Evolutionary conservation across 2,113 vertebrate species (phyloP).

Genomic region (Neopipo cinnamomea): DNA sequence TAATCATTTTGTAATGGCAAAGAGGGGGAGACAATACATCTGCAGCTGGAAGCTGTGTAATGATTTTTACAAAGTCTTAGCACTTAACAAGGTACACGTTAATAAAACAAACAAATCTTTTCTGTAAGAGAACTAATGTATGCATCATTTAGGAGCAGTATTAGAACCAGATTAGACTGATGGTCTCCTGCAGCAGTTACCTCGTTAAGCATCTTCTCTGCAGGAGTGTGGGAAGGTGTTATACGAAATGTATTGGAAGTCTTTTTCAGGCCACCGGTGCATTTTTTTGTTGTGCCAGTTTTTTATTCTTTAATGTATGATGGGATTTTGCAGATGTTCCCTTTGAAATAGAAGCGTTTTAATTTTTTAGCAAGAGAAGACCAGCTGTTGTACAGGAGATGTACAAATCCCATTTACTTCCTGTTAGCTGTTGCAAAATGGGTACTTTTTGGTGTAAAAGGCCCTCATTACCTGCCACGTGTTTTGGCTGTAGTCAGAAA

Average conservation of each 20-base stretch:
- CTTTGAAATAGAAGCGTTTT: constrained; percentile 61
- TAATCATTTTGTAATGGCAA: constrained; percentile 34
- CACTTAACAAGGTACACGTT: constrained; percentile 16
- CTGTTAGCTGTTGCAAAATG: not conserved
- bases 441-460: not conserved
- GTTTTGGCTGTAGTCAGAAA: not conserved
- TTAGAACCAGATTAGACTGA: constrained; percentile 28
- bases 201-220: constrained; percentile 50
- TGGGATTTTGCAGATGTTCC: constrained; percentile 71
- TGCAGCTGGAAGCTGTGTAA: constrained; percentile 1
- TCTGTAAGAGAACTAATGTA: constrained; percentile 28
- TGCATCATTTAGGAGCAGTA: constrained; percentile 63
- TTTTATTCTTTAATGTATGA: constrained; percentile 40
- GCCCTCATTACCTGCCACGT: constrained; percentile 12
- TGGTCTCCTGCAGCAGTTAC: constrained; percentile 6
- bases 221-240: constrained; percentile 19
- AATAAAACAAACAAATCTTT: constrained; percentile 66
- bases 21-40: not conserved
- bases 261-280: constrained; percentile 37
- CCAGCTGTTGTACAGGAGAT: constrained; percentile 51
- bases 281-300: constrained; percentile 18
- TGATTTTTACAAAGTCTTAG: not conserved
- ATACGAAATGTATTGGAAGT: constrained; percentile 11
- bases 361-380: constrained; percentile 36
- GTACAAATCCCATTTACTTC: constrained; percentile 8